Base-by-base conservation (phyloP, 2,113 vertebrate genomes). In the Elephas maximus region DNA sequence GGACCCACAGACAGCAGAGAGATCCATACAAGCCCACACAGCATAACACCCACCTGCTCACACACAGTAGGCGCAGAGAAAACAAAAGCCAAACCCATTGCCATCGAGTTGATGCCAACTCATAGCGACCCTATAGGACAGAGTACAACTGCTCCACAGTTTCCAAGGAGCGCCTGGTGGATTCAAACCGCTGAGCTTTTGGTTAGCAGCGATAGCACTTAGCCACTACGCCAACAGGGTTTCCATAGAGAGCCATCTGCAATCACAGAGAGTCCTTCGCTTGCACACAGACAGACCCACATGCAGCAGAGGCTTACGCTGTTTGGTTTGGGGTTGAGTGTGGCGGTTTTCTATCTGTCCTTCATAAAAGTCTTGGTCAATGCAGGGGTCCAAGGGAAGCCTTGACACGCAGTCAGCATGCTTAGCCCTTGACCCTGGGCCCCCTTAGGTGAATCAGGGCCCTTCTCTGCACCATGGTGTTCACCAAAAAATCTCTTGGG, bases 21-120 rank as follows among this genome's bases (percentile, higher is more conserved):
- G 33, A 79, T 1, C 12, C 14, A 33, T 41, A 14, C 0, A 0
- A 10, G 18, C 45, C 77, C 33, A 48, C 0, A 2, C 0, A 21
- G 74, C 2, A 8, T 37, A 81, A 28, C 69, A 37, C 17, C 0
- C 0, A 5, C 6, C 44, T n/a, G 62, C 26, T 37, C 11, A 53
- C 41, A 63, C 18, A 63, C 0, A 37, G 37, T 37, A 37, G 37
- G 37, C 37, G 37, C 37, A 37, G 37, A 37, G 37, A 37, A 37
- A 37, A 37, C 37, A 37, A 37, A 37, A 37, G 2, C 37, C 37
- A 37, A 37, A 37, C 37, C 37, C 37, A 37, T 37, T 37, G 37
- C 37, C 37, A 37, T 37, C 37, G 37, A 37, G 37, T 37, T 37
- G 37, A 37, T 37, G 37, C 37, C 37, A 37, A 37, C 37, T 37